Conservation (phyloP, 2,113 vertebrate species). For the Pelecanoides urinatrix region DNA sequence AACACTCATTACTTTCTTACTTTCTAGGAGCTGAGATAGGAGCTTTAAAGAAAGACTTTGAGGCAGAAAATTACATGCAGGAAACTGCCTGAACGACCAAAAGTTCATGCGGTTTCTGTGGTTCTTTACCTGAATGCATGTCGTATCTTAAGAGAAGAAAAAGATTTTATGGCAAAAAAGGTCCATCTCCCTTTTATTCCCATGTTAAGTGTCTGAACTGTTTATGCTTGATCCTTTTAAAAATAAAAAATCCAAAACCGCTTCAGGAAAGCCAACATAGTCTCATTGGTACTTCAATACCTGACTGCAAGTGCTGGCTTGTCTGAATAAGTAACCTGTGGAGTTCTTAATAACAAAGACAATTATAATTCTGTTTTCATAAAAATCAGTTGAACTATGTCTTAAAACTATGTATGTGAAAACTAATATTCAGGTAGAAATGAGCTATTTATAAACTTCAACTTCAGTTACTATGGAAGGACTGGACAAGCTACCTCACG, state of each 20-base stretch:
- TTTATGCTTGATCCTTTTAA: not conserved
- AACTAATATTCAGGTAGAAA: not conserved
- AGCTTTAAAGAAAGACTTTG: not conserved
- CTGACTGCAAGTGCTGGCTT: slow-evolving; percentile 38
- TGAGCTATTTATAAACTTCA: not conserved
- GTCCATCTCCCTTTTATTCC: not conserved
- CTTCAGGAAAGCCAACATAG: not conserved
- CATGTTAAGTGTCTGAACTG: not conserved
- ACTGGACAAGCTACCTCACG: not conserved
- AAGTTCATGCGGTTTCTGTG: not conserved
- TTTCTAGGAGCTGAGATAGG: not conserved
- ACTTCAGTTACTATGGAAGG: not conserved
- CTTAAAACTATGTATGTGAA: not conserved
- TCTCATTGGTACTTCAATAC: not conserved
- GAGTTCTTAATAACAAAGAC: slow-evolving; percentile 30
- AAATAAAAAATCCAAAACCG: not conserved
- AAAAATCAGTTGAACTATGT: not conserved
- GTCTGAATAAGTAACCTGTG: slow-evolving; percentile 24
- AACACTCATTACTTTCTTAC: not conserved
- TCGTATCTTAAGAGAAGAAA: not conserved
- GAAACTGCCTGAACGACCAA: not conserved
- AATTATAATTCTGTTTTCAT: not conserved
- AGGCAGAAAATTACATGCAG: not conserved
- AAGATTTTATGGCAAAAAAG: not conserved
- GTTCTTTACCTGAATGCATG: not conserved